Base-by-base conservation (phyloP, 2,797 vertebrate species). In the Pampus argenteus region DNA sequence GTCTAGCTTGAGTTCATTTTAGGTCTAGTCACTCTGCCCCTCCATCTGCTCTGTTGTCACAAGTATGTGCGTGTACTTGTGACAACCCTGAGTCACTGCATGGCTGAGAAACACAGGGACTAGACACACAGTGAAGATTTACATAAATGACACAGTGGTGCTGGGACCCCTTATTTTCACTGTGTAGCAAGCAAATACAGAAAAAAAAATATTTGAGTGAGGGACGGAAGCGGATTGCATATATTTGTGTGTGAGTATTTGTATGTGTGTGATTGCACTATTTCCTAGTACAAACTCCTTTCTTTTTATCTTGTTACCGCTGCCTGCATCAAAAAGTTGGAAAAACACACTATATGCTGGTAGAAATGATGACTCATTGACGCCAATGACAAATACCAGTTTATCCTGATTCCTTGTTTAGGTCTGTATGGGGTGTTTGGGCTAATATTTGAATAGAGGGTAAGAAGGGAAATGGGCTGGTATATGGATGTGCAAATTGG, bases 21-120 rank as follows among this genome's bases (percentile, higher is more conserved):
- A 83, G 68, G 84, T 84, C 84, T 79, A 52, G 70, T 71, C 73
- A 55, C 79, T 83, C 81, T 79, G 82, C 58, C 69, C 51, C 40
- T 87, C 87, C 89, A 86, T 90, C 88, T 91, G 88, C 61, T 91
- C 76, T 76, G 38, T 23, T 61, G 42, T 86, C 66, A 79, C 44
- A 23, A 63, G 58, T 68, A 64, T 66, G 38, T 57, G 44, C 60
- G 70, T 81, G 77, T 42, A 34, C 74, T 61, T 74, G 62, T 58
- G 77, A 72, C 79, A 79, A 74, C 83, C 83, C 60, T 25, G 74
- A 77, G 79, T 87, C 75, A 51, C 44, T 56, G 71, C 79, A 87
- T 79, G 74, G 77, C 87, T 78, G 60, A 79, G 54, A 79, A 84
- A 83, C 60, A 77, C 49, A 61, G 67, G 44, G 78, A 85, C 71